Conservation (phyloP, 1,140 invertebrate species). For the Aphaenogaster floridana region DNA sequence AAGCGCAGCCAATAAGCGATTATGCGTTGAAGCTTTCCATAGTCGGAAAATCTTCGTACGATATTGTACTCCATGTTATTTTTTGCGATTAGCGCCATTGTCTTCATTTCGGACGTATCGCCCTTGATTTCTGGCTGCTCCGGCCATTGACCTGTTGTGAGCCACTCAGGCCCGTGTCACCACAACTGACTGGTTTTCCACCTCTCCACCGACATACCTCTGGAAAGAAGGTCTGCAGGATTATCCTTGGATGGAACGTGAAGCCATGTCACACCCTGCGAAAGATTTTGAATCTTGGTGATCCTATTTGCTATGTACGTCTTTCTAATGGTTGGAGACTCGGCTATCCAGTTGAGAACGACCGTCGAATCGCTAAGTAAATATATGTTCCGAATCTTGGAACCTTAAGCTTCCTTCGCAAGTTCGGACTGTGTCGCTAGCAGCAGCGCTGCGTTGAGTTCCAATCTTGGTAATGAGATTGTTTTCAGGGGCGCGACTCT, state of each 20-base stretch:
- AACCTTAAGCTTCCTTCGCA: not conserved
- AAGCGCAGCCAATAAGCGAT: not conserved
- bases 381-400: not conserved
- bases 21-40: not conserved
- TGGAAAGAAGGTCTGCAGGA: not conserved
- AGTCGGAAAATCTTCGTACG: not conserved
- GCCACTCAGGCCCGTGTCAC: not conserved
- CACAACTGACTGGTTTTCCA: not conserved
- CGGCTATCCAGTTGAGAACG: not conserved
- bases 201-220: not conserved
- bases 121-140: not conserved
- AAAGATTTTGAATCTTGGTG: not conserved
- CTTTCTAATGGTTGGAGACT: not conserved
- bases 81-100: not conserved
- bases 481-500: constrained; percentile 5
- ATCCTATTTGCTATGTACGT: constrained; percentile 2
- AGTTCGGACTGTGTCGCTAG: not conserved
- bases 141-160: not conserved
- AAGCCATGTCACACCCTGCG: not conserved
- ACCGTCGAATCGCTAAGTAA: not conserved
- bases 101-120: not conserved
- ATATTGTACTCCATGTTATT: not conserved
- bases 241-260: not conserved
- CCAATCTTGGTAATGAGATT: not conserved
- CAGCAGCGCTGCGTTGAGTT: not conserved